phyloP scores from a whole-genome alignment of 2,888 invertebrate species.

The Sussaba pulchella region DNA sequence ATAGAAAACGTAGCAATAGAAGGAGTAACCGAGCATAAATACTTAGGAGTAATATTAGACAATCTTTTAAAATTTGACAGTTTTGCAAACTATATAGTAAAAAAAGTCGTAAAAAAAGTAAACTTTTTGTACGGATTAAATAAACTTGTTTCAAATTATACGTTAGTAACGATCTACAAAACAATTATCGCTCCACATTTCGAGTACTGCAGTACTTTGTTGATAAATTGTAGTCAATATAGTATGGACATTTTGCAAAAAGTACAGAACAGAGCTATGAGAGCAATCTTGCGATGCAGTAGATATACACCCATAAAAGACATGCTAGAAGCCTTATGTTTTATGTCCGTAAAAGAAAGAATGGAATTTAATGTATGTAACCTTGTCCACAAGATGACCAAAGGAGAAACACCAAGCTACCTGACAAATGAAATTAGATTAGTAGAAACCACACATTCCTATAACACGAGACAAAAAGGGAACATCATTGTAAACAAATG shows the following conservation, averaged over 20 bases:
- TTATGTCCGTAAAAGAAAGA: background rate
- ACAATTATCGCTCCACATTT: background rate
- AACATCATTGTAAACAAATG: background rate
- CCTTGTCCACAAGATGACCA: conserved; percentile 6
- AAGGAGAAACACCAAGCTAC: background rate
- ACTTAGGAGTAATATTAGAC: background rate
- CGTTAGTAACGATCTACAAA: background rate
- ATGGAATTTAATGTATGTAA: background rate
- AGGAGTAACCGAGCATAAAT: background rate
- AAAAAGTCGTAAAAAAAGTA: background rate
- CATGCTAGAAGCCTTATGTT: conserved; percentile 1
- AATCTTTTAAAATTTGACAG: background rate
- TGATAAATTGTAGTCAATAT: background rate
- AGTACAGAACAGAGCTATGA: conserved; percentile 8
- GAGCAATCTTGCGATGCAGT: conserved; percentile 12
- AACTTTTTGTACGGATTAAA: background rate
- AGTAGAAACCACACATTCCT: background rate
- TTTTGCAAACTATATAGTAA: background rate
- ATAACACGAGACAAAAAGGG: background rate
- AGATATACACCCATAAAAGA: background rate
- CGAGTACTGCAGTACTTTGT: background rate
- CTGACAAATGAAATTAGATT: background rate
- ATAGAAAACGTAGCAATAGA: background rate
- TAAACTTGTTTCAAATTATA: background rate
- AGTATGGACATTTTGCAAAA: too few species aligned